These are phyloP conservation scores for Hypocryptadius cinnamomeus DNA, from an alignment of 2,113 vertebrate species.

Conservation along the genomic window DNA sequence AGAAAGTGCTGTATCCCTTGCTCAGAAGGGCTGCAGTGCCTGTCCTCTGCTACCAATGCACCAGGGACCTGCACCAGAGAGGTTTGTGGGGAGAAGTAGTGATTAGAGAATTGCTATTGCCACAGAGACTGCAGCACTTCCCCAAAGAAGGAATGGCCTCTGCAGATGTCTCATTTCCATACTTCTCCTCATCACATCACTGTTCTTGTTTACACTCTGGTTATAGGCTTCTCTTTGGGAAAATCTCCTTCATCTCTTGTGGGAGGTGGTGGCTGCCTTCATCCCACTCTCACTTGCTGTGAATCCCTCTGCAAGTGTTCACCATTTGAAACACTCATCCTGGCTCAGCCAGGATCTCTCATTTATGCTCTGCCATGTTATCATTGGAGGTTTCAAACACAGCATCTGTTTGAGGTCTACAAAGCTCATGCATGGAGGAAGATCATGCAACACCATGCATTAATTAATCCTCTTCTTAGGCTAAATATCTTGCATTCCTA, in stretches of 20 bases:
- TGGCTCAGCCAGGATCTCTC: not conserved
- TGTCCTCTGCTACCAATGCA: not conserved
- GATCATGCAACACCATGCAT: not conserved
- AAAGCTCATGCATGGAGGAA: not conserved
- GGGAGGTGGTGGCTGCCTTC: not conserved
- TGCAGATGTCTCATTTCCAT: not conserved
- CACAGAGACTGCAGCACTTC: not conserved
- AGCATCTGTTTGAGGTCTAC: not conserved
- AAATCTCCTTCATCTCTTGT: not conserved
- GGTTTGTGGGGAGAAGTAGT: not conserved
- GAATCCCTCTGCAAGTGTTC: not conserved
- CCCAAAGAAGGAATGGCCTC: not conserved
- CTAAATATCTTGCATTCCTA: not conserved
- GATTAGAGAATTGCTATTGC: fast-evolving
- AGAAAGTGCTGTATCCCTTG: not conserved
- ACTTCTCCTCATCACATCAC: not conserved
- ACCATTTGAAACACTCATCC: not conserved
- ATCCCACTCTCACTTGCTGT: not conserved
- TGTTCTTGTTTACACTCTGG: not conserved
- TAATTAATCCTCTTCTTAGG: not conserved
- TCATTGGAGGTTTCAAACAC: not conserved
- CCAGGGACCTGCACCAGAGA: not conserved
- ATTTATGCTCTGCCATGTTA: not conserved
- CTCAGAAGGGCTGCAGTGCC: not conserved
- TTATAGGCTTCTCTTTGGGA: not conserved